A percentile compares a stretch with the other conserved stretches of the same genome.
These are phyloP conservation scores for Phasia obesa DNA, from an alignment of 2,888 invertebrate genomes.

Conservation along the genomic window DNA sequence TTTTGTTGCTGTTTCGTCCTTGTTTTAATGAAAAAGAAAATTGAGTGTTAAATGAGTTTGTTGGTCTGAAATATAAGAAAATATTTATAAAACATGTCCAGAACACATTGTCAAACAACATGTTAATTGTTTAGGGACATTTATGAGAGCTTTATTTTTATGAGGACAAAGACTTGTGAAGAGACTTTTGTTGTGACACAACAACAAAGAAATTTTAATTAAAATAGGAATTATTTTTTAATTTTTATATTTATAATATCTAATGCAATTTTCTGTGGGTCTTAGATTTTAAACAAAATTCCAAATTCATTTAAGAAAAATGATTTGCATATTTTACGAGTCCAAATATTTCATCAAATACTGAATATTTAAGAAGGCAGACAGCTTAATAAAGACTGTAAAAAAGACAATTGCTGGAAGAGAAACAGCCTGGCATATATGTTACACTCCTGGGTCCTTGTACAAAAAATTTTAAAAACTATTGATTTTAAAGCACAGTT, in stretches of 20 bases:
- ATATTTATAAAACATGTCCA: conserved; percentile 33
- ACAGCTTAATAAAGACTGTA: too few relatives aligned
- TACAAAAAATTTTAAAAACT: too few relatives aligned
- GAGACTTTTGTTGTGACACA: neutral
- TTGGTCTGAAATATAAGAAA: conserved; percentile 16
- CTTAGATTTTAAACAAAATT: too few relatives aligned
- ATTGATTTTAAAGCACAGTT: too few relatives aligned
- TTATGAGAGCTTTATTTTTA: conserved; percentile 8
- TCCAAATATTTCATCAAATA: too few relatives aligned
- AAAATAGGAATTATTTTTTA: neutral
- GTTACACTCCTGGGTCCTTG: too few relatives aligned
- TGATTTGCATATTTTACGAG: too few relatives aligned
- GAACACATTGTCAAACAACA: conserved; percentile 18
- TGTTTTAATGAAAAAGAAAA: conserved; percentile 22
- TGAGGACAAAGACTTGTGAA: neutral
- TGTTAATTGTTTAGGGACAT: conserved; percentile 52
- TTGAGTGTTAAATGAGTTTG: conserved; percentile 57
- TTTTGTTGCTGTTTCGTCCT: conserved; percentile 19
- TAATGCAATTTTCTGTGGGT: neutral
- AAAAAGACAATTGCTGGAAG: too few relatives aligned
- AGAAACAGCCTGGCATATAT: too few relatives aligned
- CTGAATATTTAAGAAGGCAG: too few relatives aligned
- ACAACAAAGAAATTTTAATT: conserved; percentile 39
- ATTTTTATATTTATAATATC: neutral
- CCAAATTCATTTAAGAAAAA: neutral